Base-by-base conservation (phyloP, 2,113 vertebrate genomes). In the Corythornis vintsioides region DNA sequence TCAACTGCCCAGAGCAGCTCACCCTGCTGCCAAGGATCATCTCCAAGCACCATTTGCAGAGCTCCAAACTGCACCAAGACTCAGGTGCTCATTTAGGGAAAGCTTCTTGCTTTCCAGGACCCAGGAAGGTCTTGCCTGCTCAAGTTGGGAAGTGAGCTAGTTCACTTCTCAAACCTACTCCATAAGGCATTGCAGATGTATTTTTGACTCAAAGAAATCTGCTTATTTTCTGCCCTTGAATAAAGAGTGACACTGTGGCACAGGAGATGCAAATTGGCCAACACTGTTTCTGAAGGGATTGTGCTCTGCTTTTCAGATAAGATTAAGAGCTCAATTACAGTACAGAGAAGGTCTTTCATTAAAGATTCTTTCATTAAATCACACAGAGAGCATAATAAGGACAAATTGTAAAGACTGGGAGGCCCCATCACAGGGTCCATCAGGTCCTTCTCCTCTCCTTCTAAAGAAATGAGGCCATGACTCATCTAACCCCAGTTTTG, bases 261-360 rank as follows among this genome's bases (percentile, higher is more conserved):
- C 28, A 52, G 83, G 75, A 61, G 61, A 93, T 69, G 89, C 78
- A 94, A 76, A 91, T 56, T 65, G 42, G 67, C 63, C 13, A 91
- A 72, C 42, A 28, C 15, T 20, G 2, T 33, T 70, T 75, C 90
- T 82, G 90, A 79, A 83, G 63, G 57, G 83, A 89, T 76, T 65
- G 79, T 69, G 29, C 60, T 90, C 64, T 43, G 85, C 88, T 89
- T 88, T 89, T 94, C 92, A 91, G 88, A 78, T 25, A 43, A 89
- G 88, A 89, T 93, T 87, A 93, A 91, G 92, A 93, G 85, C 85
- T 94, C 90, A 76, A 89, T 95, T 89, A 95, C 66, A 79, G 86
- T 4, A 65, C 53, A 93, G 83, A 93, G 94, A 94, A 38, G 74
- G 67, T 65, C 67, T 89, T 93, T 94, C 85, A 90, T 78, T 78